phyloP scores from a whole-genome alignment of 1,140 invertebrate genomes.

The Fragariocoptes setiger region DNA sequence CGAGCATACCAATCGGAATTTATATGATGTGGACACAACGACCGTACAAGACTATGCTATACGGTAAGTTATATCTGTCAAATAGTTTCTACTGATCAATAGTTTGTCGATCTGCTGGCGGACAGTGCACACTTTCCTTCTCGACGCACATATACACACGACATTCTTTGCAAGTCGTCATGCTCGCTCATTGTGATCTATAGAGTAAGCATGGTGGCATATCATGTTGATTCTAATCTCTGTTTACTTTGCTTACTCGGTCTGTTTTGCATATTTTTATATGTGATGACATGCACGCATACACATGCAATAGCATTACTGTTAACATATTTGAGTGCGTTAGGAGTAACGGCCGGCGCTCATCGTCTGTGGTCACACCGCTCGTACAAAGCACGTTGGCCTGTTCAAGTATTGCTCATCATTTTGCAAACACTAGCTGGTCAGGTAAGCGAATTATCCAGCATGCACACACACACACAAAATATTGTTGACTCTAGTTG shows the following conservation, averaged over 20 bases:
- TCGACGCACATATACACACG: no score
- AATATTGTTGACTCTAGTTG: background rate
- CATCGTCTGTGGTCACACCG: constrained; percentile 76
- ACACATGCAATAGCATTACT: background rate
- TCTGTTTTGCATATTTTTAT: background rate
- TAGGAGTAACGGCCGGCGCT: constrained; percentile 64
- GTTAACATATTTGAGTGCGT: background rate
- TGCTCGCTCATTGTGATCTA: no score
- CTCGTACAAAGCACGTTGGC: constrained; percentile 68
- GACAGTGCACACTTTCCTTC: no score
- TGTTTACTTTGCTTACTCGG: background rate
- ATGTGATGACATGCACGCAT: background rate
- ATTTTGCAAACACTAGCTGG: constrained; percentile 50
- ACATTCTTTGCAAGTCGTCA: no score
- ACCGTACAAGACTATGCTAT: constrained; percentile 13
- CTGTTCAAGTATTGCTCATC: constrained; percentile 39
- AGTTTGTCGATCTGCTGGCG: no score
- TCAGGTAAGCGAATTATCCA: constrained; percentile 25
- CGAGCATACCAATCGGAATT: constrained; percentile 5
- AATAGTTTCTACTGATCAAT: no score
- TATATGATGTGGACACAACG: constrained; percentile 5
- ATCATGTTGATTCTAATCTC: background rate
- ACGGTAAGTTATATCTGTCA: constrained; percentile 34
- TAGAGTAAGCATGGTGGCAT: no score
- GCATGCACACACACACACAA: background rate